Percentiles rank a stretch among this genome's conserved stretches.
These are phyloP conservation scores for Parelbella ahira DNA, from an alignment of 2,888 invertebrate species.

Conservation along the genomic window DNA sequence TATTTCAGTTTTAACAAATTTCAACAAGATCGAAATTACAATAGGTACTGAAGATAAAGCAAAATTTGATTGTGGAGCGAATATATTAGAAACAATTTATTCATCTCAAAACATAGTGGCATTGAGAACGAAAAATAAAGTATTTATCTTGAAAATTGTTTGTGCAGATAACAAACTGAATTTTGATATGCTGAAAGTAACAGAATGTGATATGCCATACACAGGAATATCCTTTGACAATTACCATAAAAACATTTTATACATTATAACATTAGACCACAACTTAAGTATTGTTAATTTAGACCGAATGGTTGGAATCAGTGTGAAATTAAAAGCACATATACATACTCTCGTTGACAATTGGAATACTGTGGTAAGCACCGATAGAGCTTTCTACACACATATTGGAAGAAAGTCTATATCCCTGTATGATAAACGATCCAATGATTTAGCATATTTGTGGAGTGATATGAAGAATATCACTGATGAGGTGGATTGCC, in stretches of 20 bases:
- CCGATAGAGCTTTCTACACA: conserved; percentile 51
- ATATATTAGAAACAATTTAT: conserved; percentile 62
- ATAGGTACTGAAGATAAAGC: conserved; percentile 39
- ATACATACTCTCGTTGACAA: conserved; percentile 48
- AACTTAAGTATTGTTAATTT: conserved; percentile 60
- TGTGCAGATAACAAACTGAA: conserved; percentile 35
- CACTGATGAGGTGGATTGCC: conserved; percentile 51
- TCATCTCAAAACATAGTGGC: conserved; percentile 52
- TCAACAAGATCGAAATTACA: conserved; percentile 41
- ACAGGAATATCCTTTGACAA: conserved; percentile 65
- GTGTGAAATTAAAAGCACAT: conserved; percentile 46
- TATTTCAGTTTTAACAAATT: conserved; percentile 59
- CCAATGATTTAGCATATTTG: conserved; percentile 41
- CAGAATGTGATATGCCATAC: conserved; percentile 54
- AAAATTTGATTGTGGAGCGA: conserved; percentile 48
- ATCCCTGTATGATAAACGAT: conserved; percentile 66
- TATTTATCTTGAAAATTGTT: conserved; percentile 54
- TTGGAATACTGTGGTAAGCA: conserved; percentile 62
- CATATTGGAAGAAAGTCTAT: conserved; percentile 50
- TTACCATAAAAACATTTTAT: conserved; percentile 60
- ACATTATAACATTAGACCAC: conserved; percentile 52
- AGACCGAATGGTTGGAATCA: conserved; percentile 55
- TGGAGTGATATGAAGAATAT: conserved; percentile 47
- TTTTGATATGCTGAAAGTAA: conserved; percentile 51
- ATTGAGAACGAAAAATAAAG: conserved; percentile 55